Conservation (phyloP, 2,113 vertebrate species). For the Saccopteryx leptura region DNA sequence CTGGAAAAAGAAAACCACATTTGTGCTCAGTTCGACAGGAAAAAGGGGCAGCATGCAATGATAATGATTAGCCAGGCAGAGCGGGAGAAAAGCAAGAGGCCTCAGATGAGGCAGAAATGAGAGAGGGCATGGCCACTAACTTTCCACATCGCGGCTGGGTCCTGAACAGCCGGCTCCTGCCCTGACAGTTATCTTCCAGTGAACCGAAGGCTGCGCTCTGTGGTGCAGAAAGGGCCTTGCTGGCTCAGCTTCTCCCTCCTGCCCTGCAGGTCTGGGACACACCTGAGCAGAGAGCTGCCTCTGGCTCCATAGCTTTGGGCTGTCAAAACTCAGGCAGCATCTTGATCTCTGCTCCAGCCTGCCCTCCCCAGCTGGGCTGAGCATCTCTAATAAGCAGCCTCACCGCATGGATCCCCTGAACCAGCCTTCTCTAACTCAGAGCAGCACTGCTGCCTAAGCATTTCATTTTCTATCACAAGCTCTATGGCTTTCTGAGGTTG, state of each 20-base stretch:
- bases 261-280: not conserved
- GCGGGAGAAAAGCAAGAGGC: not conserved
- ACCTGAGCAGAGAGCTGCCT: not conserved
- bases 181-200: not conserved
- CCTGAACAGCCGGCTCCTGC: not conserved
- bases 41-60: not conserved
- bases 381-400: constrained; percentile 45
- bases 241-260: not conserved
- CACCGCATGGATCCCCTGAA: not conserved
- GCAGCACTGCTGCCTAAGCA: not conserved
- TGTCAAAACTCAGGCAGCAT: not conserved
- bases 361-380: constrained; percentile 47
- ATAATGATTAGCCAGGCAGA: not conserved
- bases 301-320: not conserved
- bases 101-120: not conserved
- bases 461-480: constrained; percentile 35
- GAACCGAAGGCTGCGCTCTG: not conserved
- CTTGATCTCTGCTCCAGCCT: constrained; percentile 13
- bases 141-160: not conserved
- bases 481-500: constrained; percentile 35
- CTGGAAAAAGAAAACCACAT: not conserved
- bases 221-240: not conserved
- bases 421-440: not conserved
- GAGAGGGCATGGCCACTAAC: not conserved
- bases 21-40: constrained; percentile 22